A percentile compares a stretch with the other conserved stretches of the same genome.
Conservation (phyloP, 2,888 invertebrate species). For the Eupithecia inturbata region DNA sequence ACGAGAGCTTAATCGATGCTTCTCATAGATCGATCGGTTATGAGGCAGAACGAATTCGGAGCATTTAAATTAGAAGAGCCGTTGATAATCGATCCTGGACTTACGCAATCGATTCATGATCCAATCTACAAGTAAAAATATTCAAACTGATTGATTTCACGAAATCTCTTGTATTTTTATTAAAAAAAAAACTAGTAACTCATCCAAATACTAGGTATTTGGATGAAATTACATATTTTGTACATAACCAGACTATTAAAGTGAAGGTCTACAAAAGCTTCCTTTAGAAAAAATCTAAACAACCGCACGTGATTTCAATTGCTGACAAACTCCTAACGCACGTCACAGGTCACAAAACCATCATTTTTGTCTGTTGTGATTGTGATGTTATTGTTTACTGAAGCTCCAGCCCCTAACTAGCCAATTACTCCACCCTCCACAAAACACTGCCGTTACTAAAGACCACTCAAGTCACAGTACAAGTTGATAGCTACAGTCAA, state of each 20-base stretch:
- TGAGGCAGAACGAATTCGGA: conserved; percentile 35
- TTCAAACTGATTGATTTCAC: not conserved
- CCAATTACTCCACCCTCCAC: not conserved
- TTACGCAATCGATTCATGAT: conserved; percentile 8
- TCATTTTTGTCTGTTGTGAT: not conserved
- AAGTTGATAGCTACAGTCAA: no score
- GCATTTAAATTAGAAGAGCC: conserved; percentile 26
- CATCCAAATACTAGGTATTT: no score
- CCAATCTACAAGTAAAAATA: not conserved
- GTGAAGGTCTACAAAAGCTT: not conserved
- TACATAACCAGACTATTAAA: not conserved
- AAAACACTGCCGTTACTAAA: not conserved
- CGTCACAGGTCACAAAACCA: not conserved
- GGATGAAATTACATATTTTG: no score
- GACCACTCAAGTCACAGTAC: not conserved
- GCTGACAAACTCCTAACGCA: not conserved
- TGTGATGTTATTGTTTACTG: not conserved
- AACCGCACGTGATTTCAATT: not conserved
- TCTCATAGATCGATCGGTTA: conserved; percentile 29
- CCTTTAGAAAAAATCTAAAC: not conserved
- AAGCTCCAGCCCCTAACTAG: not conserved
- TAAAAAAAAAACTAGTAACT: not conserved
- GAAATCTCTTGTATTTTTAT: not conserved
- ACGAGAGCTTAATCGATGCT: conserved; percentile 13
- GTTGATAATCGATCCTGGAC: conserved; percentile 15